These are phyloP conservation scores for Drosophila mojavensis DNA, from an alignment of 1,140 invertebrate species.

Conservation along the genomic window DNA sequence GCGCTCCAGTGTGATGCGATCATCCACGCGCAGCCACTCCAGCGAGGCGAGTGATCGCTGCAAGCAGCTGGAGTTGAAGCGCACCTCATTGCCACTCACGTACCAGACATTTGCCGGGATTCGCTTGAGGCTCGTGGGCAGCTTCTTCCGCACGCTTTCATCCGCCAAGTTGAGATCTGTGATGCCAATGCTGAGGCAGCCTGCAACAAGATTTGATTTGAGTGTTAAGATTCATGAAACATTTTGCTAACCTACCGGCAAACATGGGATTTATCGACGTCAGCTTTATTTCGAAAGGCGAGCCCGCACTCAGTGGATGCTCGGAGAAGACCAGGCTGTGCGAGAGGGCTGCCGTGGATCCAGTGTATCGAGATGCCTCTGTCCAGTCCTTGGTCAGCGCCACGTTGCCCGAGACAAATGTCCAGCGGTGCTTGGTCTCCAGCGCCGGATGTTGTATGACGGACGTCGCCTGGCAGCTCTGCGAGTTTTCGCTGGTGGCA, in stretches of 20 bases:
- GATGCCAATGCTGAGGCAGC: constrained; percentile 78
- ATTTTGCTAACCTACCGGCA: constrained; percentile 58
- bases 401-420: constrained; percentile 79
- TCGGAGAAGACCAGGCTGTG: constrained; percentile 81
- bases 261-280: constrained; percentile 79
- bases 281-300: constrained; percentile 82
- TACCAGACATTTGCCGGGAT: constrained; percentile 82
- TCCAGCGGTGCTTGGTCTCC: constrained; percentile 82
- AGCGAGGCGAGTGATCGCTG: constrained; percentile 90
- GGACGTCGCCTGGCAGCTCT: constrained; percentile 82
- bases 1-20: constrained; percentile 88
- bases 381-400: constrained; percentile 81
- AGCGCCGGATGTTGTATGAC: constrained; percentile 78
- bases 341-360: constrained; percentile 67
- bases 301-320: constrained; percentile 72
- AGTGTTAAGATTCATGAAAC: neutral
- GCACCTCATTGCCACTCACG: constrained; percentile 88
- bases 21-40: constrained; percentile 91
- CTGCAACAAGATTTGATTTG: constrained; percentile 25
- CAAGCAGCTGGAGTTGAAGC: constrained; percentile 86
- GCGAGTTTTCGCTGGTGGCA: constrained; percentile 83
- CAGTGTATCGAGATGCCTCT: constrained; percentile 71
- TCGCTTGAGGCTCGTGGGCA: constrained; percentile 72
- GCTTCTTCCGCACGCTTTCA: constrained; percentile 78
- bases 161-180: constrained; percentile 81